Base-by-base conservation (phyloP, 1,140 invertebrate species). In the Battus philenor region DNA sequence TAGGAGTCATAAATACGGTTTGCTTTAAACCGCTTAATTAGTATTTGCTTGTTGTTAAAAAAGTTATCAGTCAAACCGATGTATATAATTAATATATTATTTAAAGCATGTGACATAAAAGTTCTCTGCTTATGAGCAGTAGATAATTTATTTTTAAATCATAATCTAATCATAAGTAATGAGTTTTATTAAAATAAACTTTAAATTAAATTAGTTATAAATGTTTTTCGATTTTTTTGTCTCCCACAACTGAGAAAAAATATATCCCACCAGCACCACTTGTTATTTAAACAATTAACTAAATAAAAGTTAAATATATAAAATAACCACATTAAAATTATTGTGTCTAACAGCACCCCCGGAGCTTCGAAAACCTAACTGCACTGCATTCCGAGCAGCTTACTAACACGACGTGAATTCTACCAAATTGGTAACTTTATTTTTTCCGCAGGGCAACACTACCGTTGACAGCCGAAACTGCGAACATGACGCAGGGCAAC, bases 371-470 rank as follows among this genome's bases (percentile, higher is more conserved):
- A 8, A 57, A 53, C 34, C 31, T 70, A 74, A 76, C 69, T 45
- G 72, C 74, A 79, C 68, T 50, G 56, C 59, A 52, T 39, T 29
- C 3, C 27, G 12, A 12, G 31, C 6, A 9, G 9, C 27, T 22
- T 11, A 15, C 10, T 18, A 11, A 36, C 26, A 29, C 12, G 5
- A 26, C 13, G 32, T 47, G 59, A 57, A 50, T 55, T 38, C 55
- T 54, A 44, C 29, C 38, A 55, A 49, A 48, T 52, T 39, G 43
- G 34, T 39, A 34, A 43, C 18, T 12, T 60, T 47, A 33, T 46
- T 53, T 44, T 60, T 50, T 51, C 33, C 30, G 50, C 88, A 94
- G 93, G 87, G 92, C 93, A 36, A 94, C 93, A 17, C 87, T 94
- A 60, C 93, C 92, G n/a, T 82, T 94, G 9, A 91, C 92, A 41